phyloP scores from a whole-genome alignment of 2,797 vertebrate species.

The Vultur gryphus region DNA sequence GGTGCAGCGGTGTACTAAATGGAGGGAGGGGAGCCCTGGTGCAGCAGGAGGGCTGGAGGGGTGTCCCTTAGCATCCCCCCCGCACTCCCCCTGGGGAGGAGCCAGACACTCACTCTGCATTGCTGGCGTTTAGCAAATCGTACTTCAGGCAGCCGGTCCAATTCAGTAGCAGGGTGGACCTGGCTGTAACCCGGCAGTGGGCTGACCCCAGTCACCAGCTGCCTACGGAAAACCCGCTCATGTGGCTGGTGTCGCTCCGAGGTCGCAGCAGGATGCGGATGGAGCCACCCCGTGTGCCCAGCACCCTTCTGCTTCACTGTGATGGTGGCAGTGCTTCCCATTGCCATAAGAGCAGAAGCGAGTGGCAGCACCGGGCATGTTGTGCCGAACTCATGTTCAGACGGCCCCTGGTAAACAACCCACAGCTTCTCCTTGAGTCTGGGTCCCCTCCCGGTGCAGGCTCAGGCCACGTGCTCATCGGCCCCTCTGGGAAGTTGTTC shows the following conservation, averaged over 20 bases:
- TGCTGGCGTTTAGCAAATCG: rapidly evolving
- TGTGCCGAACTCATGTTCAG: not conserved
- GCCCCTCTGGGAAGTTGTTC: not conserved
- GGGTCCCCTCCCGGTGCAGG: not conserved
- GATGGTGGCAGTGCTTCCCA: not conserved
- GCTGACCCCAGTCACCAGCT: not conserved
- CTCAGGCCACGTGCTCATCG: rapidly evolving
- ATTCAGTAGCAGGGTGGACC: not conserved
- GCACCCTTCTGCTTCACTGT: not conserved
- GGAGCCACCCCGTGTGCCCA: not conserved
- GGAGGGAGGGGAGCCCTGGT: not conserved
- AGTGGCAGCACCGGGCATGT: not conserved
- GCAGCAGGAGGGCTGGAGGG: not conserved
- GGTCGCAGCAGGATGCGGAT: not conserved
- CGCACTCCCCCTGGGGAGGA: not conserved
- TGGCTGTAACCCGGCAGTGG: not conserved
- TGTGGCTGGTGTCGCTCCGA: not conserved
- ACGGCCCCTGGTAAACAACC: not conserved
- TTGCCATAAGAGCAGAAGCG: not conserved
- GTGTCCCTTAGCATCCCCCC: not conserved
- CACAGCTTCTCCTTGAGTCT: not conserved
- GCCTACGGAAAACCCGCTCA: not conserved
- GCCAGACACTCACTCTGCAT: too few species aligned
- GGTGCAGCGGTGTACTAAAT: not conserved
- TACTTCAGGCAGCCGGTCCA: not conserved